Base-by-base conservation (phyloP, 2,888 invertebrate genomes). In the Ophonus ardosiacus region DNA sequence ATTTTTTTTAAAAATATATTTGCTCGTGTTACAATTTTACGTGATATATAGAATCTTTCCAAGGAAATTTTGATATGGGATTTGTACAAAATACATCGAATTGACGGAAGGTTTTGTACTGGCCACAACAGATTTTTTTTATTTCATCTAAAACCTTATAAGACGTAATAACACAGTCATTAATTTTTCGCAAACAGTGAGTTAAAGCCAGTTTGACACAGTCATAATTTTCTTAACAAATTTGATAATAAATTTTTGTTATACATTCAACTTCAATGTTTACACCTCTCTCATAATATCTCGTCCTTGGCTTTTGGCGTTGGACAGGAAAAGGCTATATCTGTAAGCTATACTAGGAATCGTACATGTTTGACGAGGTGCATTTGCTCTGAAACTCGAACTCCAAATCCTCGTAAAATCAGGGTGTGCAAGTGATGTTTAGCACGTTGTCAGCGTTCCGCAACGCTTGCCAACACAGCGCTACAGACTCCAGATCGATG, bases 341-440 rank as follows among this genome's bases (percentile, higher is more conserved):
- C 65, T 24, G 10, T 21, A 21, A 21, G 18, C 13, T 21, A 15
- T 68, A 31, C 31, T 31, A 31, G 31, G 31, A 31, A 31, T 31
- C 31, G 17, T 38, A 38, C 38, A 31, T 68, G 68, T 68, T 76
- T 76, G 18, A 15, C 76, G 56, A 76, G 43, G 76, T 76, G 76
- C 76, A 76, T 56, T 51, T 51, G 43, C 10, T 13, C 43, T 51
- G 56, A 51, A 51, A 76, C 76, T 51, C 13, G 43, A 13, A 51
- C 43, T 76, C 76, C 18, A 51, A 76, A 76, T 76, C 40, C 51
- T 76, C 76, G 76, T 76, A 76, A 76, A 76, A 76, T 76, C 43
- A 56, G 56, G 43, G 31, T 17, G 76, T 76, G 76, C 76, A 76
- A 76, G 51, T 76, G 76, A 76, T 76, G 17, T 76, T 76, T 76